A percentile compares a stretch with the other conserved stretches of the same genome.
These are phyloP conservation scores for Euphonia xanthogaster DNA, from an alignment of 2,797 vertebrate genomes.

Conservation along the genomic window DNA sequence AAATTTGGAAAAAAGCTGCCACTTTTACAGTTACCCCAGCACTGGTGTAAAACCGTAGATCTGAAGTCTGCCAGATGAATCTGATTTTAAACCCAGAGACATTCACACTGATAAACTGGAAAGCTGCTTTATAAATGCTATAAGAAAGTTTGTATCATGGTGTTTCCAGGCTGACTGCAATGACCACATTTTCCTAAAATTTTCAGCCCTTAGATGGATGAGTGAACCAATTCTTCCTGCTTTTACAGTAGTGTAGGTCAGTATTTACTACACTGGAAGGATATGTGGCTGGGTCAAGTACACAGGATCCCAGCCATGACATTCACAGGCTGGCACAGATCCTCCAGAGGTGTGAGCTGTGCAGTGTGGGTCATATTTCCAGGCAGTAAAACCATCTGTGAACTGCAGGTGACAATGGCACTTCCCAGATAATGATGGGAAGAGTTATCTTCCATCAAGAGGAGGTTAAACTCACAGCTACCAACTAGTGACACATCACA, in stretches of 20 bases:
- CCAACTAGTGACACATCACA: not conserved
- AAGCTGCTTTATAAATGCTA: not conserved
- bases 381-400: accelerated
- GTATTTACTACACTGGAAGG: not conserved
- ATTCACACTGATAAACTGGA: not conserved
- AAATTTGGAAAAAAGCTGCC: not conserved
- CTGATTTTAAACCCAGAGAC: not conserved
- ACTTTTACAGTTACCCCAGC: not conserved
- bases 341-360: accelerated
- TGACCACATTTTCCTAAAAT: not conserved
- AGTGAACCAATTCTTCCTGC: not conserved
- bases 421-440: not conserved
- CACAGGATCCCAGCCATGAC: not conserved
- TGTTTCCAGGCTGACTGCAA: not conserved
- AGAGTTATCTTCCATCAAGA: too few relatives aligned
- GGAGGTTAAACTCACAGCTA: not conserved
- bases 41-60: not conserved
- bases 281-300: not conserved
- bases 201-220: not conserved
- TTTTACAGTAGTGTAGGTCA: not conserved
- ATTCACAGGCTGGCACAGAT: not conserved
- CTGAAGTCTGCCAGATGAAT: not conserved
- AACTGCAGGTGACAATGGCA: not conserved
- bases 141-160: not conserved
- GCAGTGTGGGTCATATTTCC: not conserved